Percentiles rank a stretch among this genome's conserved stretches.
Evolutionary conservation across 2,113 vertebrate genomes (phyloP).

Genomic region (Rhinopomastus cyanomelas): DNA sequence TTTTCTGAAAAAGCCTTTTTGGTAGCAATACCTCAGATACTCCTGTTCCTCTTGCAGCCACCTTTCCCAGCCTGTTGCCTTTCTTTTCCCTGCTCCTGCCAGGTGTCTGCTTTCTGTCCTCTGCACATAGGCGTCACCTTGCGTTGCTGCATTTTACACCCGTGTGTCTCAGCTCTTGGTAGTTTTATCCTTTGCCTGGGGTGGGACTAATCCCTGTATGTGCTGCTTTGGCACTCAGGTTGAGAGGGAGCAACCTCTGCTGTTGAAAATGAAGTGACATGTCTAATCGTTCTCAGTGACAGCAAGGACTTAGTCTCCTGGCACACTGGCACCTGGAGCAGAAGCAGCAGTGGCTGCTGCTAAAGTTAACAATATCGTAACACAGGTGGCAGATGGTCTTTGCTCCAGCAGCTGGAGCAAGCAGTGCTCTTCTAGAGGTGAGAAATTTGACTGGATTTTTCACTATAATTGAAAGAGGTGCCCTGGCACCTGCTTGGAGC

Average conservation of each 20-base stretch:
- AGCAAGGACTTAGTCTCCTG: background rate
- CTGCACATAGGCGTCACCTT: background rate
- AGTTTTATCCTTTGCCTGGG: background rate
- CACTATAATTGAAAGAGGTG: background rate
- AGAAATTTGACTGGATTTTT: background rate
- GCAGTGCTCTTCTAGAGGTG: background rate
- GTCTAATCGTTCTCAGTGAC: background rate
- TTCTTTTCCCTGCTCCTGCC: background rate
- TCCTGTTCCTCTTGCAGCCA: background rate
- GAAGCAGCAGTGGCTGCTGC: background rate
- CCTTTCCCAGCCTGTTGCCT: background rate
- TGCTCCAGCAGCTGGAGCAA: background rate
- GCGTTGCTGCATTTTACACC: accelerated
- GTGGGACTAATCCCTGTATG: background rate
- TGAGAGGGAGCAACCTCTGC: background rate
- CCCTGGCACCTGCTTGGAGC: background rate
- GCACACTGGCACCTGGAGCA: accelerated
- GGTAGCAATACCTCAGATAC: background rate
- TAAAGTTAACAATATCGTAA: background rate
- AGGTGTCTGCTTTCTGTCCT: background rate
- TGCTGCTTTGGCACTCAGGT: background rate
- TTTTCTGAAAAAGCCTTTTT: background rate
- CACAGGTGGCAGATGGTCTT: background rate
- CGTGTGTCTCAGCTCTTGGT: background rate
- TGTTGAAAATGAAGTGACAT: background rate